Evolutionary conservation across 2,888 invertebrate genomes (phyloP).

Genomic region (Lasioglossum zephyrum): DNA sequence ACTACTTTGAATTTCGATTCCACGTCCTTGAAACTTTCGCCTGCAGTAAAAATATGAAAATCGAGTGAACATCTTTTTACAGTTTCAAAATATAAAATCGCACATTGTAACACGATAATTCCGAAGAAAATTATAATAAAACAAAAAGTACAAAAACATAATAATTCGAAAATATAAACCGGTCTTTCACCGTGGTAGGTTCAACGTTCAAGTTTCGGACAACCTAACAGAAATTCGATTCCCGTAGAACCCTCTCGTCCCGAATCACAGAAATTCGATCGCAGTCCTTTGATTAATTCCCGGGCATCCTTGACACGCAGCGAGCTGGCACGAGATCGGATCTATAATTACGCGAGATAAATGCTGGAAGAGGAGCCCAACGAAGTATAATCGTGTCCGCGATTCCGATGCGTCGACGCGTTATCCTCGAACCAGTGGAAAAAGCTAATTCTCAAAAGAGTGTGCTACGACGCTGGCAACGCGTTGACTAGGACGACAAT

Average conservation of each 20-base stretch:
- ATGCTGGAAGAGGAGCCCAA: conserved; percentile 15
- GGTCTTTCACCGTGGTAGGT: not conserved
- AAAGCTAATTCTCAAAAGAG: conserved; percentile 67
- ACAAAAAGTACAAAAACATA: too few relatives aligned
- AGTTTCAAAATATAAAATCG: not conserved
- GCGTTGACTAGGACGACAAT: not conserved
- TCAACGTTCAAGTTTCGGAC: not conserved
- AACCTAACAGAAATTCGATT: not conserved
- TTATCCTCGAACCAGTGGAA: conserved; percentile 46
- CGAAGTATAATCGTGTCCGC: conserved; percentile 30
- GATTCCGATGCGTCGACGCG: conserved; percentile 24
- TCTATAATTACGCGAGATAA: conserved; percentile 2
- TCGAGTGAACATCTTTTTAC: not conserved
- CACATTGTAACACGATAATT: too few relatives aligned
- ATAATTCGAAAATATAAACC: not conserved
- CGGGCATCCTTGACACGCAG: not conserved
- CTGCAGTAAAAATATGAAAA: not conserved
- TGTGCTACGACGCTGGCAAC: not conserved
- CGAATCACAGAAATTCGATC: not conserved
- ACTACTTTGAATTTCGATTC: not conserved
- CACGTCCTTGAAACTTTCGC: not conserved
- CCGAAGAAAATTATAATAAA: too few relatives aligned
- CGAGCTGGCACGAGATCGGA: not conserved
- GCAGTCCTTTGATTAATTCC: conserved; percentile 4
- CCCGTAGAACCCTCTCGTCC: not conserved